phyloP scores from a whole-genome alignment of 1,140 invertebrate genomes.

The Tenebrio molitor region DNA sequence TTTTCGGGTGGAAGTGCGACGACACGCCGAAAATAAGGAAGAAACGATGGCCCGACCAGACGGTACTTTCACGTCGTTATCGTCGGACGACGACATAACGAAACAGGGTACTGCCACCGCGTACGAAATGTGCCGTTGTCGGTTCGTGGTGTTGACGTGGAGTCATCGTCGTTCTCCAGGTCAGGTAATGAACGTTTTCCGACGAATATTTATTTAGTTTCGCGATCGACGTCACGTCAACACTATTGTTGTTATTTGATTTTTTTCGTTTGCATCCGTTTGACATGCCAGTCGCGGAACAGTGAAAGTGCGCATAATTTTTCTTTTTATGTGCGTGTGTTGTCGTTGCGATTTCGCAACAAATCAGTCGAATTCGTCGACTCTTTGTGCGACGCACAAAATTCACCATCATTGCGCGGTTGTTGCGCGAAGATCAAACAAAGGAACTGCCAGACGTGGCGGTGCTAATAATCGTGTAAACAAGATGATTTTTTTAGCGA shows the following conservation, averaged over 20 bases:
- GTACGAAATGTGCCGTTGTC: too few species aligned
- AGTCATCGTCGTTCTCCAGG: neutral
- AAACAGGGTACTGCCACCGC: neutral
- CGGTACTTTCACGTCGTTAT: conserved; percentile 8
- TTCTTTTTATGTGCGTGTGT: conserved; percentile 11
- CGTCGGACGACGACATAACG: neutral
- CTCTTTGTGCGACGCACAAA: too few species aligned
- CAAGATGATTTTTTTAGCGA: too few species aligned
- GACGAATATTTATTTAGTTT: too few species aligned
- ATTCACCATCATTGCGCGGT: too few species aligned
- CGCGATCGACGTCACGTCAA: neutral
- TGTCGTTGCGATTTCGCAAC: conserved; percentile 4
- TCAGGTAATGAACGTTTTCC: conserved; percentile 20
- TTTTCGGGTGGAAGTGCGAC: conserved; percentile 12
- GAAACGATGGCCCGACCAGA: conserved; percentile 13
- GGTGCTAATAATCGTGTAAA: too few species aligned
- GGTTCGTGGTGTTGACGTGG: too few species aligned
- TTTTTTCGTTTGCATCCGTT: neutral
- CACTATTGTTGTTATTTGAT: conserved; percentile 9
- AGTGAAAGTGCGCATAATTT: conserved; percentile 29
- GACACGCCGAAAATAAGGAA: conserved; percentile 13
- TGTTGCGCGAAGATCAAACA: too few species aligned
- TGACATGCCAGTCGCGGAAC: neutral
- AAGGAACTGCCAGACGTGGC: too few species aligned
- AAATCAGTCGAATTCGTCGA: too few species aligned